Base-by-base conservation (phyloP, 2,797 vertebrate species). In the Siniperca undulata region DNA sequence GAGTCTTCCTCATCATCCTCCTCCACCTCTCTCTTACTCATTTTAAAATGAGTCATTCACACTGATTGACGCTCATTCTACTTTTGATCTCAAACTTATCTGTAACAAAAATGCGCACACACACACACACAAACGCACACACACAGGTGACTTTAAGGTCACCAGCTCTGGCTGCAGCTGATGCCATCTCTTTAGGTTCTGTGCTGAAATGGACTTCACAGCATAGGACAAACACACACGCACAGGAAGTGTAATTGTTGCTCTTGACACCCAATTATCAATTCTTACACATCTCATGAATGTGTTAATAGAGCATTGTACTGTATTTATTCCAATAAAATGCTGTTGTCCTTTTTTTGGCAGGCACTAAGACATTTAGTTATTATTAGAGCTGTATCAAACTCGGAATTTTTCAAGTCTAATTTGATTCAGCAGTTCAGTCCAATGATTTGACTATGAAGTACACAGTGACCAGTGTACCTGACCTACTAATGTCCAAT, bases 281-380 rank as follows among this genome's bases (percentile, higher is more conserved):
- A 88, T 91, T 91, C 82, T 81, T 86, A 88, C 90, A 89, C 91
- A 50, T 92, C 72, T 42, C 58, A 64, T 46, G 59, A 89, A 92
- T 75, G 88, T 93, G 90, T 90, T 90, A 88, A 84, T 80, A 73
- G 73, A 87, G 58, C 78, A 90, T 87, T 87, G 81, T 85, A 67
- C 61, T 81, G 83, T 59, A 50, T 59, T 82, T 77, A 81, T 78
- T 88, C 84, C 84, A 85, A 81, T 84, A 83, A 90, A 90, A 86
- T 77, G 42, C 70, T 64, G 76, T 82, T 82, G 81, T 90, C 78
- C 70, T 84, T 86, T 90, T 87, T 87, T 82, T 92, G 88, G 80
- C 83, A 88, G 73, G 66, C 70, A 50, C 77, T 80, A 74, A 65
- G 71, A 82, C 58, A 61, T 70, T 79, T 72, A 38, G 77, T 88